Conservation (phyloP, 2,113 vertebrate species). For the Vanacampus margaritifer region DNA sequence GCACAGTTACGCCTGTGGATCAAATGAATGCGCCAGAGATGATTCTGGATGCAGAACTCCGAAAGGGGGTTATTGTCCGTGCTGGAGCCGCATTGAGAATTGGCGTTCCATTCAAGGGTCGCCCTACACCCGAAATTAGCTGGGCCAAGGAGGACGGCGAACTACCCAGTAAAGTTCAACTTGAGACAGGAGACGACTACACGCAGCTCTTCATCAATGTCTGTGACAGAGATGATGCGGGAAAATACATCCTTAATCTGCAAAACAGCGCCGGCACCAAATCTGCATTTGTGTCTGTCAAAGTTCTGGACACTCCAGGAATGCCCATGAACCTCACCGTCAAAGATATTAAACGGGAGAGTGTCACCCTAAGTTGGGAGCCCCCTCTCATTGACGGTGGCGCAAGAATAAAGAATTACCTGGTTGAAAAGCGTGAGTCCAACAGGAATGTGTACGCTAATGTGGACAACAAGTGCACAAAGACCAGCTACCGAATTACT, state of each 20-base stretch:
- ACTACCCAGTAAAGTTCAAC: conserved; percentile 85
- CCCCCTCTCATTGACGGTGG: conserved; percentile 93
- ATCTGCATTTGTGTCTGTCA: conserved; percentile 93
- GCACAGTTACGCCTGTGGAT: conserved; percentile 87
- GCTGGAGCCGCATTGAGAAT: conserved; percentile 91
- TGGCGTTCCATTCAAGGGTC: conserved; percentile 90
- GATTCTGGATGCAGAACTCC: conserved; percentile 89
- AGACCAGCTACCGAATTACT: conserved; percentile 89
- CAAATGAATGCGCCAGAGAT: conserved; percentile 92
- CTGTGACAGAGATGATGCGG: conserved; percentile 93
- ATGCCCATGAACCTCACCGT: conserved; percentile 84
- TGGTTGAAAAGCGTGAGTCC: conserved; percentile 96
- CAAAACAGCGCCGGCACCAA: conserved; percentile 92
- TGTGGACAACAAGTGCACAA: conserved; percentile 87
- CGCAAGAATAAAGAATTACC: conserved; percentile 90
- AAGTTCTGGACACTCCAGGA: conserved; percentile 94
- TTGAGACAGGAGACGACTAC: conserved; percentile 84
- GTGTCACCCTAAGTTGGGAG: conserved; percentile 88
- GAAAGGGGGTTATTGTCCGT: conserved; percentile 91
- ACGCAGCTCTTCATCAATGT: conserved; percentile 91
- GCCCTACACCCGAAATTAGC: conserved; percentile 86
- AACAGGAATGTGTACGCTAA: conserved; percentile 91
- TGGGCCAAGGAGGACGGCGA: conserved; percentile 93
- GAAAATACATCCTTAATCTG: conserved; percentile 88
- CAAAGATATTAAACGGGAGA: conserved; percentile 90